Evolutionary conservation across 2,888 invertebrate species (phyloP), one percentile per base, ranked within the genome.

Genomic region (Seira musarum): DNA sequence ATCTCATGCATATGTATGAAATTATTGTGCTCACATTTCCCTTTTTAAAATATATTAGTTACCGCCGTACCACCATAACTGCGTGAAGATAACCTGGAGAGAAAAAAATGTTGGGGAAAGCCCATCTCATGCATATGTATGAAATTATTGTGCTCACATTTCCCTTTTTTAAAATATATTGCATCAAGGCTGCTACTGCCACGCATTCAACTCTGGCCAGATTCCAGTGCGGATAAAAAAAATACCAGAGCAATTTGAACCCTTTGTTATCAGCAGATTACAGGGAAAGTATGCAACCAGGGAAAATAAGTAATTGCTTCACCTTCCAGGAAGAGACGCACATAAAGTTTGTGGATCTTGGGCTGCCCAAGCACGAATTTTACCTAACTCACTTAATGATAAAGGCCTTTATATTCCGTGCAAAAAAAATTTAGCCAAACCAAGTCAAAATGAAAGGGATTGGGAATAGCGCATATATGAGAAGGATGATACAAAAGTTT

Each of bases 1-100:
- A 79, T 79, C 79, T 79, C 79, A 79, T 79, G 79, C 79, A 79
- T 79, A 79, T 79, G 79, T 73, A 79, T 79, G 79, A 79, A 73
- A 79, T 79, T 79, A 79, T 49, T 49, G 49, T 68, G 24, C 73
- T 68, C 73, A 73, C 79, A 79, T 79, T 79, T n/a, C n/a, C n/a
- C n/a, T 79, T 79, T 79, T 79, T 79, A 79, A 72, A 79, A 79
- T 73, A 79, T 79, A 73, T 73, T 73, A 40, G 5, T 5, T 5
- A 13, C 40, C 6, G 40, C 40, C 40, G 13, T 40, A 40, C 40
- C 13, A 40, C 13, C 30, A 2, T 49, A 13, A n/a, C 49, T 49
- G 17, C 49, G 49, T 49, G 65, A 22, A 15, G 65, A 24, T 35
- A 17, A 67, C 72, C 35, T 75, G n/a, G n/a, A n/a, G n/a, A n/a